Conservation (phyloP, 2,797 vertebrate genomes). For the Pseudomugil tenellus region DNA sequence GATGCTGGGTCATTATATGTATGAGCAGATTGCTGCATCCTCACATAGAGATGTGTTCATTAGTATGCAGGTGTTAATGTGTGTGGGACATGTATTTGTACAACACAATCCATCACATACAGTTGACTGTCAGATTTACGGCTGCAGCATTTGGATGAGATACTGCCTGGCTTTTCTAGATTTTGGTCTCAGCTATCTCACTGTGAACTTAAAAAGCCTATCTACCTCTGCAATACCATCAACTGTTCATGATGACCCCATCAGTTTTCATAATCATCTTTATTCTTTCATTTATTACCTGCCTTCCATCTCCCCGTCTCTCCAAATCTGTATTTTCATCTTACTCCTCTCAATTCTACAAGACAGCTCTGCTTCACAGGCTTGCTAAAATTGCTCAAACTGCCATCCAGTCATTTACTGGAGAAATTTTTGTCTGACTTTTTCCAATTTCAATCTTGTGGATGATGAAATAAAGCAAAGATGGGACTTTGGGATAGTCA, state of each 20-base stretch:
- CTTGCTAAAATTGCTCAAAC: constrained; percentile 45
- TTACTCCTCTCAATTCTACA: constrained; percentile 49
- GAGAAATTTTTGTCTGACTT: constrained; percentile 54
- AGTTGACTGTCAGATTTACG: constrained; percentile 18
- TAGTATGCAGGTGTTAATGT: constrained; percentile 11
- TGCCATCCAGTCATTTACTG: constrained; percentile 42
- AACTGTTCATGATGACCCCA: constrained; percentile 57
- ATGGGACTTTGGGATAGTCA: constrained; percentile 15
- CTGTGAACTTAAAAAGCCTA: constrained; percentile 40
- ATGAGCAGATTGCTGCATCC: not conserved
- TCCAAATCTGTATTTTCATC: constrained; percentile 43
- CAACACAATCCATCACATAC: constrained; percentile 14
- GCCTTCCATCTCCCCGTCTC: constrained; percentile 48
- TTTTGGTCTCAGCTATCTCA: constrained; percentile 25
- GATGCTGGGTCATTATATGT: constrained; percentile 1
- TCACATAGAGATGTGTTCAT: constrained; percentile 16
- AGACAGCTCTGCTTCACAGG: constrained; percentile 42
- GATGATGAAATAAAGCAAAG: constrained; percentile 21
- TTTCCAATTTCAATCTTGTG: constrained; percentile 31
- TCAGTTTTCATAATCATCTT: constrained; percentile 66
- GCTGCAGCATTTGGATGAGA: constrained; percentile 19
- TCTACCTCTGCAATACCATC: constrained; percentile 46
- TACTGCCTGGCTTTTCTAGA: constrained; percentile 6
- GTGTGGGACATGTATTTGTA: constrained; percentile 27
- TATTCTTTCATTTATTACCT: constrained; percentile 55